Percentiles rank a stretch among this genome's conserved stretches.
Conservation (phyloP, 2,888 invertebrate genomes). For the Campoplex nolae region DNA sequence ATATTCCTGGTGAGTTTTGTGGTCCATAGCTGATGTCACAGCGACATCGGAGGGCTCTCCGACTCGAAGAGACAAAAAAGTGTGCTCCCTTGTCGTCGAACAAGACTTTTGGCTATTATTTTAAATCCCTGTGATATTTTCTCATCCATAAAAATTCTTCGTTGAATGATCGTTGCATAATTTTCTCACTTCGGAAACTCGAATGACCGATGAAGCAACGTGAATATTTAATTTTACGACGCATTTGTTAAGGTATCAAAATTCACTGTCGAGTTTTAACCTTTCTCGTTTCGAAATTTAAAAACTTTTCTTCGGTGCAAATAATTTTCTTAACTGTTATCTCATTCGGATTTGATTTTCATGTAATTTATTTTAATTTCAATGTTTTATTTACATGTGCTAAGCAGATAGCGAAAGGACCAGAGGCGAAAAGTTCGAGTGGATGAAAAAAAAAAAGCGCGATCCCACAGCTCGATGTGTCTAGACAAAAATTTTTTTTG, state of each 20-base stretch:
- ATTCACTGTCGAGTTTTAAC: neutral
- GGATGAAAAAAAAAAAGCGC: slow-evolving; percentile 9
- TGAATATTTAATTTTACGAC: slow-evolving; percentile 7
- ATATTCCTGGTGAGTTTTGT: slow-evolving; percentile 7
- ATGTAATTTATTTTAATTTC: neutral
- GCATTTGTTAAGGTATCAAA: neutral
- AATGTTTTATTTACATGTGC: slow-evolving; percentile 5
- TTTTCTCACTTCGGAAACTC: neutral
- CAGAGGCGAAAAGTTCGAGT: neutral
- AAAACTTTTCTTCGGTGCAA: neutral
- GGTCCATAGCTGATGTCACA: slow-evolving; percentile 2
- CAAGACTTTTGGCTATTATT: neutral
- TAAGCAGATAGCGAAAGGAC: neutral
- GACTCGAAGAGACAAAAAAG: slow-evolving; percentile 33
- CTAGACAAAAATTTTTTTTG: slow-evolving; percentile 32
- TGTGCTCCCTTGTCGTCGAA: slow-evolving; percentile 28
- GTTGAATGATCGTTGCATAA: slow-evolving; percentile 7
- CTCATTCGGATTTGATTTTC: neutral
- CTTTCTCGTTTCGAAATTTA: neutral
- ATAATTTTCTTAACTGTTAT: neutral
- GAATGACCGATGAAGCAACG: neutral
- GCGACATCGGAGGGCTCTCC: slow-evolving; percentile 3
- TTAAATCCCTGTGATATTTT: neutral
- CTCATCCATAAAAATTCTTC: slow-evolving; percentile 23
- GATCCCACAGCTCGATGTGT: slow-evolving; percentile 24